Percentiles rank a stretch among this genome's conserved stretches.
Evolutionary conservation across 2,797 vertebrate species (phyloP).

Genomic region (Onychomys torridus): DNA sequence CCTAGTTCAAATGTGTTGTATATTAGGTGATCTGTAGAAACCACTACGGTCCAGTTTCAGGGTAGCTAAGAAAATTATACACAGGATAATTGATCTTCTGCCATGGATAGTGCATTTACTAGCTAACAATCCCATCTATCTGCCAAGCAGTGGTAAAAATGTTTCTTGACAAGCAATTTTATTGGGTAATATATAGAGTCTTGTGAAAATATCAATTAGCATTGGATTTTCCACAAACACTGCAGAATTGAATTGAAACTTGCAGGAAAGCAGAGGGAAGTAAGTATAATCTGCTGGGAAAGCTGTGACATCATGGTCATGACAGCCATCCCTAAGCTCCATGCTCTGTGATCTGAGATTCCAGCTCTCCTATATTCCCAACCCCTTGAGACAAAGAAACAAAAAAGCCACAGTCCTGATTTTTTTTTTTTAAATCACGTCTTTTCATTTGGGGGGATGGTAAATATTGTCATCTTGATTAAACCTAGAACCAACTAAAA

Average conservation of each 20-base stretch:
- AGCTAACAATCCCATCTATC: constrained; percentile 29
- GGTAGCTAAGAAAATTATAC: constrained; percentile 45
- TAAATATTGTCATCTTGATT: neutral
- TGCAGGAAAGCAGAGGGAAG: neutral
- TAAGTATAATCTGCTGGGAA: neutral
- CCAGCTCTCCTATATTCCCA: neutral
- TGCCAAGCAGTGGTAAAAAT: constrained; percentile 35
- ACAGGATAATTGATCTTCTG: constrained; percentile 60
- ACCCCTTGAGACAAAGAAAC: neutral
- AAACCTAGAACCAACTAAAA: neutral
- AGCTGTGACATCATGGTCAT: too few relatives aligned
- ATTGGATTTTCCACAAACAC: constrained; percentile 43
- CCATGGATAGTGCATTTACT: constrained; percentile 4
- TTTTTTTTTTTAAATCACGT: neutral
- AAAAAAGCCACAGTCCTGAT: neutral
- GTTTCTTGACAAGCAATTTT: constrained; percentile 66
- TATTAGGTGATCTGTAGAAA: constrained; percentile 43
- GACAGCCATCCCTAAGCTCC: neutral
- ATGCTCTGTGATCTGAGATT: neutral
- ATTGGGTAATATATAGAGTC: neutral
- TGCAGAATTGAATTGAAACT: neutral
- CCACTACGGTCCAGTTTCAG: constrained; percentile 36
- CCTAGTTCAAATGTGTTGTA: neutral
- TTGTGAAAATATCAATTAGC: constrained; percentile 55
- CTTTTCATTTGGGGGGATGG: neutral